Conservation (phyloP, 2,113 vertebrate species). For the Syngnathus floridae region DNA sequence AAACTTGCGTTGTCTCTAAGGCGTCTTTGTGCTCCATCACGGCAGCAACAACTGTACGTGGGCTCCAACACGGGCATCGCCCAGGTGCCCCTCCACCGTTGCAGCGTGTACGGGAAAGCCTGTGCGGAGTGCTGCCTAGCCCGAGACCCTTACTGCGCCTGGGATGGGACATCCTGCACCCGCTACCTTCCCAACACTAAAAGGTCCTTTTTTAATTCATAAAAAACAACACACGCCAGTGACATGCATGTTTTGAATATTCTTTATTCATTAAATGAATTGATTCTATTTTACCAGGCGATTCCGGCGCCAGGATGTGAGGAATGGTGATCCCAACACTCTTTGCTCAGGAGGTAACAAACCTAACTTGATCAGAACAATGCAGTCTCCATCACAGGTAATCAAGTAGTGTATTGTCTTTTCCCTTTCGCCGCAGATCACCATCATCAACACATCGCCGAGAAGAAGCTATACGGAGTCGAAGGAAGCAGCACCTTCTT, state of each 20-base stretch:
- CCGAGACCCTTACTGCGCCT: conserved; percentile 94
- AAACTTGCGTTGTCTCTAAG: not conserved
- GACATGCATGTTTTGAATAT: no score
- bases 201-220: conserved; percentile 62
- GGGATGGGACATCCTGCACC: conserved; percentile 89
- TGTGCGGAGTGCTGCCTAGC: conserved; percentile 96
- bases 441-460: conserved; percentile 69
- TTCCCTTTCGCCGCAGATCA: conserved; percentile 69
- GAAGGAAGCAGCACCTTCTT: conserved; percentile 90
- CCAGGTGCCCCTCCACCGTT: conserved; percentile 91
- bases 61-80: conserved; percentile 77
- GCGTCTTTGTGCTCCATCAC: not conserved
- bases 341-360: conserved; percentile 86
- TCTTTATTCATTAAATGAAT: not conserved
- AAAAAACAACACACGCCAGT: not conserved
- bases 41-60: conserved; percentile 90
- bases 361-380: no score
- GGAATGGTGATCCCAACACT: conserved; percentile 89
- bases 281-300: conserved; percentile 66
- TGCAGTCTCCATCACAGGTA: not conserved
- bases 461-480: conserved; percentile 84
- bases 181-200: conserved; percentile 90
- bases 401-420: not conserved
- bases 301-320: conserved; percentile 89
- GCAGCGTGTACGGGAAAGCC: conserved; percentile 85